Conservation (phyloP, 1,140 invertebrate species). For the Oryzaephilus surinamensis region DNA sequence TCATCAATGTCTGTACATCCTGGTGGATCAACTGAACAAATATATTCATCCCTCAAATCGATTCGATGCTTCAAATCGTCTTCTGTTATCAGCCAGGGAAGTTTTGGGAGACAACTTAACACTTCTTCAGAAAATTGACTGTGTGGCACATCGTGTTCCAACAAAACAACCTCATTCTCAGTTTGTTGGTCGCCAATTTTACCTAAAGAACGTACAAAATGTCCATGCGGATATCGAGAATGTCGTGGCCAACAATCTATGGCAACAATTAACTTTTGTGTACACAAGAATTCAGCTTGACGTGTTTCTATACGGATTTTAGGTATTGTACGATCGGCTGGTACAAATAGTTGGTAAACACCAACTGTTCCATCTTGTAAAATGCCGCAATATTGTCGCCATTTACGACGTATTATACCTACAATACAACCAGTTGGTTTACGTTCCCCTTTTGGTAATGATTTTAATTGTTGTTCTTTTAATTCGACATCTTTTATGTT, state of each 20-base stretch:
- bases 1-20: conserved; percentile 99
- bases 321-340: conserved; percentile 81
- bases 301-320: conserved; percentile 86
- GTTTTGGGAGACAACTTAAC: conserved; percentile 77
- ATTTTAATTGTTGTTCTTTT: conserved; percentile 31
- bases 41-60: conserved; percentile 73
- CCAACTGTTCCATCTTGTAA: conserved; percentile 65
- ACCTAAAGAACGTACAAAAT: conserved; percentile 81
- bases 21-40: conserved; percentile 97
- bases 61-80: conserved; percentile 67
- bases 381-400: conserved; percentile 95
- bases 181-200: conserved; percentile 69
- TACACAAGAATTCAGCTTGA: conserved; percentile 67
- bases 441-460: conserved; percentile 36
- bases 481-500: conserved; percentile 55
- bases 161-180: conserved; percentile 89
- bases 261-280: conserved; percentile 83
- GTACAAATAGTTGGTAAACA: conserved; percentile 74
- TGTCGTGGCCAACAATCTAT: conserved; percentile 88
- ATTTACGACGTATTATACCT: conserved; percentile 91
- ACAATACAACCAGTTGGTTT: conserved; percentile 83
- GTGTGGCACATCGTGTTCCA: conserved; percentile 97
- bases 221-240: conserved; percentile 70
- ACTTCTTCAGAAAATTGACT: conserved; percentile 91
- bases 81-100: conserved; percentile 83